Percentiles rank a stretch among this genome's conserved stretches.
phyloP scores from a whole-genome alignment of 2,797 vertebrate genomes.

The Peromyscus eremicus region DNA sequence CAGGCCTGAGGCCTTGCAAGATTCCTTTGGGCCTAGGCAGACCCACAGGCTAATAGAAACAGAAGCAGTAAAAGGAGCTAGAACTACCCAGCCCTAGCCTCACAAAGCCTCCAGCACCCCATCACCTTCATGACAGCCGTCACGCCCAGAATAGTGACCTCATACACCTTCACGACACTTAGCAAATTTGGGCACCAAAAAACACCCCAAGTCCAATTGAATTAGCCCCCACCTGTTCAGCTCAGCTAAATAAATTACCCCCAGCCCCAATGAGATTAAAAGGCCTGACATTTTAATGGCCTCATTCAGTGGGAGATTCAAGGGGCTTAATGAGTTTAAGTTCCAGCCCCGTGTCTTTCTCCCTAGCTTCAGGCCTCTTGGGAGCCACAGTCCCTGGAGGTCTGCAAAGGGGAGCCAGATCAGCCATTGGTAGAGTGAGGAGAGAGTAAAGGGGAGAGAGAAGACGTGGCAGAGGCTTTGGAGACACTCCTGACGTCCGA shows the following conservation, averaged over 20 bases:
- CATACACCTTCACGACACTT: slow-evolving; percentile 86
- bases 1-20: neutral
- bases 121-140: slow-evolving; percentile 84
- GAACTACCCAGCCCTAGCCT: neutral
- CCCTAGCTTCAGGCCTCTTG: slow-evolving; percentile 69
- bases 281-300: slow-evolving; percentile 79
- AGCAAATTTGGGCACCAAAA: slow-evolving; percentile 86
- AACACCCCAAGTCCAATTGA: slow-evolving; percentile 88
- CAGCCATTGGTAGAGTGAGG: fast-evolving
- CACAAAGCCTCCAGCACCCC: slow-evolving; percentile 23
- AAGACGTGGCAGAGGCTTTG: neutral
- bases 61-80: neutral
- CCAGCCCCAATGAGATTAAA: slow-evolving; percentile 86
- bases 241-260: slow-evolving; percentile 89
- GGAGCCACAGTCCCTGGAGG: neutral
- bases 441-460: neutral
- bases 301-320: slow-evolving; percentile 81
- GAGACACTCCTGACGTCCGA: slow-evolving; percentile 68
- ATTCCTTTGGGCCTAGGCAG: neutral
- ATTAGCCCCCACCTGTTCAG: slow-evolving; percentile 89
- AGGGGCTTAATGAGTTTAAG: slow-evolving; percentile 85
- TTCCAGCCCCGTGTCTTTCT: slow-evolving; percentile 70
- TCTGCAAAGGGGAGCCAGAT: neutral
- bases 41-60: neutral
- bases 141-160: slow-evolving; percentile 85